These are phyloP conservation scores for Etheostoma cragini DNA, from an alignment of 2,113 vertebrate genomes.

Conservation along the genomic window DNA sequence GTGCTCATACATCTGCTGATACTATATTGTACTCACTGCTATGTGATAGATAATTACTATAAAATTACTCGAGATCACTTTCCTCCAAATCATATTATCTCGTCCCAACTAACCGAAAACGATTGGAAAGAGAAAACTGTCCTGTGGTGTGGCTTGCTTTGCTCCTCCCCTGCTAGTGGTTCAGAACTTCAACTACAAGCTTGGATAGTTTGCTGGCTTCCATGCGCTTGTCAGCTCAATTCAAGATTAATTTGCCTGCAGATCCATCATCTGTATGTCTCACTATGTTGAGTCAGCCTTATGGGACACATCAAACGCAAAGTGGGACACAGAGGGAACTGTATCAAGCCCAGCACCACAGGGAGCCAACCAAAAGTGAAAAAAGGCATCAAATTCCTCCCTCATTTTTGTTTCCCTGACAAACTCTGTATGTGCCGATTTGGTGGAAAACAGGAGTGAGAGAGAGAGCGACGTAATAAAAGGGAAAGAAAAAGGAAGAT, in stretches of 20 bases:
- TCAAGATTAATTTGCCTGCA: constrained; percentile 68
- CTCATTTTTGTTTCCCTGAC: constrained; percentile 65
- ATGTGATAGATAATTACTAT: constrained; percentile 27
- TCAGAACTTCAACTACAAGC: constrained; percentile 36
- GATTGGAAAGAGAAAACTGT: constrained; percentile 53
- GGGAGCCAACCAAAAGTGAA: constrained; percentile 59
- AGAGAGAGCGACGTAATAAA: constrained; percentile 38
- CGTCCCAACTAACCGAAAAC: constrained; percentile 39
- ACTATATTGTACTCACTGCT: neutral
- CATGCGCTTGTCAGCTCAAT: constrained; percentile 52
- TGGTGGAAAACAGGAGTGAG: constrained; percentile 60
- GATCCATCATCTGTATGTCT: constrained; percentile 69
- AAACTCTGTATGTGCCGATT: constrained; percentile 61
- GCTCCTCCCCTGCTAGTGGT: constrained; percentile 22
- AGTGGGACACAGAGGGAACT: constrained; percentile 57
- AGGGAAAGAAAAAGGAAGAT: constrained; percentile 36
- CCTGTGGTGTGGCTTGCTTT: constrained; percentile 18
- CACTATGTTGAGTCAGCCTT: constrained; percentile 64
- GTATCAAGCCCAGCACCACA: constrained; percentile 60
- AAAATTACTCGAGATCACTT: constrained; percentile 48
- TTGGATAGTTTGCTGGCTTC: constrained; percentile 57
- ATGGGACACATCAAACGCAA: constrained; percentile 66
- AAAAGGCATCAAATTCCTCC: constrained; percentile 53
- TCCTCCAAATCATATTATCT: constrained; percentile 46
- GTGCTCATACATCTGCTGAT: neutral